Base-by-base conservation (phyloP, 2,888 invertebrate genomes). In the Aproaerema taeniolella region DNA sequence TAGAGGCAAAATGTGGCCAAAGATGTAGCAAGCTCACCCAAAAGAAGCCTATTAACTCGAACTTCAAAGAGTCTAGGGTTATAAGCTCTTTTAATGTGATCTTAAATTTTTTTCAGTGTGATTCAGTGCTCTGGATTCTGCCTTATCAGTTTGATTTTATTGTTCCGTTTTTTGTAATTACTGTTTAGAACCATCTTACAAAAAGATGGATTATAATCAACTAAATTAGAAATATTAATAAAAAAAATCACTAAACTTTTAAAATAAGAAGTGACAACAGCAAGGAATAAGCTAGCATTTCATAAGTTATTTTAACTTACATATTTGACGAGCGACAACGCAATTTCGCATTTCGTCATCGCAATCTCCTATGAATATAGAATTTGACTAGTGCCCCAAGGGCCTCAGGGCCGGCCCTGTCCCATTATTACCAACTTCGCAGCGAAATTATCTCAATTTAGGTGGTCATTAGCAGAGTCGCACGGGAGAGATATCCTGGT, bases 361-460 rank as follows among this genome's bases (percentile, higher is more conserved):
- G n/a, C n/a, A n/a, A n/a, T n/a, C n/a, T n/a, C n/a, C n/a, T n/a
- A n/a, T n/a, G n/a, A n/a, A 20, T 20, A 6, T 20, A 20, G 20
- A 6, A 20, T 8, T 20, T 6, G 20, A 20, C 5, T 8, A 4
- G 8, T 6, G 31, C 15, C 15, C 14, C 12, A 12, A 17, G 42
- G 13, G n/a, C 30, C 6, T 1, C 51, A n/a, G n/a, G 52, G 20
- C 37, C 52, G 53, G 5, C 37, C 20, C 37, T 37, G 37, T 16
- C 14, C 20, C 64, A 66, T 69, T 74, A 75, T 71, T 70, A 72
- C 69, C 71, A 67, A 70, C 65, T 77, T 64, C 69, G 61, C 58
- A 71, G 70, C 68, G 75, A 79, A 87, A 87, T 87, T 86, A 87
- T 87, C 85, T 86, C 86, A 85, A 85, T 87, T 87, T 85, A 82